phyloP scores from a whole-genome alignment of 2,888 invertebrate species.

The Camponotus fellah region DNA sequence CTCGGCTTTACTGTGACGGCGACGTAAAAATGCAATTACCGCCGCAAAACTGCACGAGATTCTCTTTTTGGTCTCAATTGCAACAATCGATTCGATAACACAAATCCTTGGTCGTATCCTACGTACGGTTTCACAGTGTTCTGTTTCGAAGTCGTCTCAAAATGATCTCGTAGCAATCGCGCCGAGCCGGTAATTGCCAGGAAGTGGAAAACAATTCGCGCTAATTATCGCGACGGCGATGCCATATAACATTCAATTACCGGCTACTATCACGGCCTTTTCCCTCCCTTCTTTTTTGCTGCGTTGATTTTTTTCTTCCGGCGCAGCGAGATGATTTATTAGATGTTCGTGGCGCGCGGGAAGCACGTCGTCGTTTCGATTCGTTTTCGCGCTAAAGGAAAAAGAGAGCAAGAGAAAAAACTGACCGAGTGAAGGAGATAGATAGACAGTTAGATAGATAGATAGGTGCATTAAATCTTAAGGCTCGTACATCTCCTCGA shows the following conservation, averaged over 20 bases:
- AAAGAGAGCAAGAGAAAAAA: constrained; percentile 17
- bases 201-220: constrained; percentile 74
- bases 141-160: neutral
- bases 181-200: constrained; percentile 66
- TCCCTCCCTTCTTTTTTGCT: constrained; percentile 31
- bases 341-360: constrained; percentile 37
- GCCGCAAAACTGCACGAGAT: constrained; percentile 53
- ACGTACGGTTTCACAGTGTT: constrained; percentile 33
- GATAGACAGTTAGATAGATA: constrained; percentile 39
- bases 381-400: constrained; percentile 40
- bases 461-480: constrained; percentile 47
- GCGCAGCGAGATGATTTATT: constrained; percentile 62
- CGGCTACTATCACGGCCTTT: constrained; percentile 27
- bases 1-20: constrained; percentile 24
- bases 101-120: constrained; percentile 27
- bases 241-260: constrained; percentile 74
- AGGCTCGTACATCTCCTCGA: neutral
- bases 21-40: constrained; percentile 62
- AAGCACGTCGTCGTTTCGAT: constrained; percentile 44
- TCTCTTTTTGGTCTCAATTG: constrained; percentile 28
- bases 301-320: constrained; percentile 55
- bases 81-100: constrained; percentile 48
- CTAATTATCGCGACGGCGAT: constrained; percentile 74
- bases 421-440: constrained; percentile 4
- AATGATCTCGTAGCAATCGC: constrained; percentile 1